Base-by-base conservation (phyloP, 1,140 invertebrate species). In the Telenomus remus region DNA sequence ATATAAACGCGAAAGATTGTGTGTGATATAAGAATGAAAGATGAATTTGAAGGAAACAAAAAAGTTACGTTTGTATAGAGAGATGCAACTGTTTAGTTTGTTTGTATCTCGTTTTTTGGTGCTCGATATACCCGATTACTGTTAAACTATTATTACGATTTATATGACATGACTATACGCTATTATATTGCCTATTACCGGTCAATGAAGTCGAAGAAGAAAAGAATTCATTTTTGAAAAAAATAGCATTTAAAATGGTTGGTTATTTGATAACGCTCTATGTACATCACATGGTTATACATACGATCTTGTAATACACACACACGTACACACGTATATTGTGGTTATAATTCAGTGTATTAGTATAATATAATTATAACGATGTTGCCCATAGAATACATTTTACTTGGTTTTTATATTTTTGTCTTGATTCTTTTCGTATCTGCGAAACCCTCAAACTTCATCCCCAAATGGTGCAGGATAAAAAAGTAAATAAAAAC, bases 371-470 rank as follows among this genome's bases (percentile, higher is more conserved):
- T 85, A 69, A 87, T 85, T 86, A 86, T 81, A 84, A 85, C 82
- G 83, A 86, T 88, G 85, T 88, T 87, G 86, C 86, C 82, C 84
- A 87, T 88, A 87, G 85, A 87, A 86, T 87, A 88, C 84, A 88
- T 87, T 87, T 87, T 87, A 88, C 85, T 87, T 86, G 85, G 84
- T 87, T 88, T 88, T 88, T 87, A 86, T 82, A 86, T 85, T 83
- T 81, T 43, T 77, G 50, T 79, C 77, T 13, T 82, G 78, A 79
- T 84, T 86, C 76, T 83, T 85, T 86, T 27, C 19, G 19, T 27
- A 27, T 27, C 19, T 27, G n/a, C n/a, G 19, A 27, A 27, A 27
- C 1, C 19, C 19, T 27, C 19, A 27, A 27, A 27, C 6, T 6
- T 27, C 19, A 27, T 27, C 19, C 19, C 6, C 19, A 3, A 6